Evolutionary conservation across 2,113 vertebrate genomes (phyloP), one percentile per base, ranked within the genome.

Genomic region (Spizaetus ornatus): DNA sequence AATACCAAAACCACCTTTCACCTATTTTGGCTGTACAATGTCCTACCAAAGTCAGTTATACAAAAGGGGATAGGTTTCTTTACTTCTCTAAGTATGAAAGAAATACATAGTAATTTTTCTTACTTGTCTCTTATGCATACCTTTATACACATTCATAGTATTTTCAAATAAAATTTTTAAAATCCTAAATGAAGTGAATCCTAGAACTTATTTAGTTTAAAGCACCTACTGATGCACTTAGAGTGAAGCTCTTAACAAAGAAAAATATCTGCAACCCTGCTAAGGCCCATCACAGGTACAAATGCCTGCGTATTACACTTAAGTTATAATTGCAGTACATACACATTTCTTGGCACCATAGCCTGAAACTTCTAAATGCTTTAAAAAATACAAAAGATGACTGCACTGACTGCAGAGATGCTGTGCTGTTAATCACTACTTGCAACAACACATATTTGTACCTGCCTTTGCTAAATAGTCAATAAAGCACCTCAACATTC

Each of bases 391-490:
- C 10, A 70, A 32, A 43, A 47, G 7, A 43, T 15, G 19, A 38
- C n/a, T 13, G 29, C 43, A 20, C 10, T 17, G 22, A 22, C 36
- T 78, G 58, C 72, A 53, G 76, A 74, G 74, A 34, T 47, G 61
- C 6, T 7, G 56, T 61, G 69, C 66, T 63, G 40, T n/a, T 31
- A 31, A 25, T 6, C 17, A 8, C 13, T 16, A 4, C 10, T 53
- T 14, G 18, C 23, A 70, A 0, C 18, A 7, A 6, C 13, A 6
- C 0, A 4, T 13, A 8, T 52, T 10, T 18, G 55, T 22, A 38
- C 50, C 38, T 52, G 19, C 36, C 45, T 42, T 27, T 66, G 58
- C 52, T 38, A 15, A 65, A 14, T 1, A 12, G 26, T 19, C 59
- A 43, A 7, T 13, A 47, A 65, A 48, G 61, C 38, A 15, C 50